Base-by-base conservation (phyloP, 2,888 invertebrate species). In the Volucella zonaria region DNA sequence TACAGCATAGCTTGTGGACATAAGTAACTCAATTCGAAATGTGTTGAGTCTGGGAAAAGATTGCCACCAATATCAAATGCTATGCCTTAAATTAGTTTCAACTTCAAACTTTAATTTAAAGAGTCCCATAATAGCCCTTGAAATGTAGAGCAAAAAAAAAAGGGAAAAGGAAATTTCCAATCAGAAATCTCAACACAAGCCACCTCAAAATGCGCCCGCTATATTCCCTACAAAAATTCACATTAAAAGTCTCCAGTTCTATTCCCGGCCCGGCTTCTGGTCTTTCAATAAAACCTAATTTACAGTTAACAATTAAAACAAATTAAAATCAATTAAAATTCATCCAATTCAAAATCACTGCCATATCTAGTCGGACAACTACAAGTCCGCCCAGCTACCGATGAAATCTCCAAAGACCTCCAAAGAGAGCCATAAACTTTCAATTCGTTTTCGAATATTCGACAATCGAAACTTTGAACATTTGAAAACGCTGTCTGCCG, bases 271-370 rank as follows among this genome's bases (percentile, higher is more conserved):
- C 12, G 40, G 18, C 15, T 18, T 38, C 23, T 15, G 43, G n/a
- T 40, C 14, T 51, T 9, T 12, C 6, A 70, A 68, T 59, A 59
- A 61, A 83, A 71, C 74, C 61, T 62, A 71, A 80, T 83, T 83
- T 71, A 83, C 67, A 71, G 68, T 80, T 61, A 49, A 70, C 83
- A 74, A 76, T 83, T 71, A 80, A 80, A 80, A 67, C 83, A 83
- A 83, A 83, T 83, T 80, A 80, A 83, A 83, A 80, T 83, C 74
- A 83, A 83, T 83, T 83, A 83, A 83, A 70, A 66, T 62, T 51
- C 74, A 64, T 74, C 23, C 14, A 45, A 59, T 31, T 62, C 40
- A 31, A 45, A 74, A 62, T 64, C 64, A 40, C 58, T 15, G 14
- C 12, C n/a, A 23, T 31, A 14, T 15, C 11, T 49, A 3, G 6